Evolutionary conservation across 2,113 vertebrate species (phyloP).

Genomic region (Nanorana parkeri): DNA sequence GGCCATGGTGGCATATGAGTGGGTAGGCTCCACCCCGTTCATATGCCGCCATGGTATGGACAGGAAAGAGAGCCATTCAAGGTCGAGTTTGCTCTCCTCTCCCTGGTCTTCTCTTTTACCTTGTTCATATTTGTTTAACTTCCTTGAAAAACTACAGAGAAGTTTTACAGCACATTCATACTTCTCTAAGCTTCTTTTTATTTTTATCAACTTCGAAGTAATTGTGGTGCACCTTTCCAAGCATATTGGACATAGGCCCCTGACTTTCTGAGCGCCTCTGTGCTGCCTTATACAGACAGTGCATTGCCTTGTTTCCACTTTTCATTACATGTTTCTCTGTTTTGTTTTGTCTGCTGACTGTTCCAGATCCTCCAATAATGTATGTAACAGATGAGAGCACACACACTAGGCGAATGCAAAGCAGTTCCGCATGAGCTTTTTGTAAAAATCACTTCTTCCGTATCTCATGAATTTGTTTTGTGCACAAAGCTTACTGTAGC

Average conservation of each 20-base stretch:
- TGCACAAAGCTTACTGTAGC: background rate
- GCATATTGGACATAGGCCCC: background rate
- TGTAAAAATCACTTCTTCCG: background rate
- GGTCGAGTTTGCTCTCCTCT: too few species aligned
- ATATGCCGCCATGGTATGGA: too few species aligned
- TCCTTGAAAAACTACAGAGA: too few species aligned
- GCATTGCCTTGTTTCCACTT: background rate
- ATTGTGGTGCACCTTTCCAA: background rate
- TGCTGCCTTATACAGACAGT: background rate
- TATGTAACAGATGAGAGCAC: slow-evolving; percentile 34
- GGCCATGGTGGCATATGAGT: too few species aligned
- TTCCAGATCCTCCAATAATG: slow-evolving; percentile 25
- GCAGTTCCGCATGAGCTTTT: background rate
- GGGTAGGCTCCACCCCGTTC: too few species aligned
- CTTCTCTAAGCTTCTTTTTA: background rate
- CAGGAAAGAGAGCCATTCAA: too few species aligned
- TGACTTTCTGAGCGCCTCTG: background rate
- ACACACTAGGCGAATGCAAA: slow-evolving; percentile 9
- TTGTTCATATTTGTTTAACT: too few species aligned
- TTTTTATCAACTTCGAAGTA: background rate
- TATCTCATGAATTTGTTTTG: slow-evolving; percentile 28
- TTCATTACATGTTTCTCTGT: slow-evolving; percentile 6
- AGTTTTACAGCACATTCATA: background rate
- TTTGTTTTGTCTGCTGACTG: slow-evolving; percentile 3
- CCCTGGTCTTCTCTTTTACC: too few species aligned